Conservation (phyloP, 1,140 invertebrate species). For the Heliconius congener region DNA sequence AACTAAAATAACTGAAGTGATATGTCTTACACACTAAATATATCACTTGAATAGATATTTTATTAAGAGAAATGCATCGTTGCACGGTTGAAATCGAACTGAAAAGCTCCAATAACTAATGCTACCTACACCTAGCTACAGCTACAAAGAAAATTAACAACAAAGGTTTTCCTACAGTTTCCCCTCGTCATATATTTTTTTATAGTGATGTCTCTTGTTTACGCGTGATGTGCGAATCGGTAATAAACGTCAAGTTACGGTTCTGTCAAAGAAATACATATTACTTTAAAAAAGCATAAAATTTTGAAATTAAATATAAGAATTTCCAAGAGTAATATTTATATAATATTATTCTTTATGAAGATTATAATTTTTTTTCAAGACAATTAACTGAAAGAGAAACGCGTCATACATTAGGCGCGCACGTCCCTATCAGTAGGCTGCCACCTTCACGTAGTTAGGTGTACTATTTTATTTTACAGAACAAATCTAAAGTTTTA, state of each 20-base stretch:
- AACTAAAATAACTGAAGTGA: constrained; percentile 42
- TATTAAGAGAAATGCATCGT: constrained; percentile 27
- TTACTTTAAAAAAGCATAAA: neutral
- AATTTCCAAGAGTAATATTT: neutral
- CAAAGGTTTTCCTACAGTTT: constrained; percentile 47
- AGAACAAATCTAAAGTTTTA: constrained; percentile 48
- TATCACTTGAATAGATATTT: constrained; percentile 23
- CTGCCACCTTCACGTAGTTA: constrained; percentile 31
- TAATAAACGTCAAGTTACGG: constrained; percentile 14
- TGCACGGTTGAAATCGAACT: constrained; percentile 18
- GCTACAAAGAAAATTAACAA: constrained; percentile 51
- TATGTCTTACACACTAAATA: constrained; percentile 28
- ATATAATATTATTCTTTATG: neutral
- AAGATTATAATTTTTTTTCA: neutral
- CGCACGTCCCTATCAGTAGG: constrained; percentile 23
- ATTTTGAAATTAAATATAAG: neutral
- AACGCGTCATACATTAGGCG: neutral
- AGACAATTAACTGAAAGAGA: neutral
- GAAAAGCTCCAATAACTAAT: constrained; percentile 25
- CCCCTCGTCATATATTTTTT: constrained; percentile 37
- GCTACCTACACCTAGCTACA: constrained; percentile 28
- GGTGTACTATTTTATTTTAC: constrained; percentile 15
- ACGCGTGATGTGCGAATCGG: constrained; percentile 19
- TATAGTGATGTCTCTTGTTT: constrained; percentile 22
- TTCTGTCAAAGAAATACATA: neutral